These are phyloP conservation scores for Ondatra zibethicus DNA, from an alignment of 2,113 vertebrate species.

Conservation along the genomic window DNA sequence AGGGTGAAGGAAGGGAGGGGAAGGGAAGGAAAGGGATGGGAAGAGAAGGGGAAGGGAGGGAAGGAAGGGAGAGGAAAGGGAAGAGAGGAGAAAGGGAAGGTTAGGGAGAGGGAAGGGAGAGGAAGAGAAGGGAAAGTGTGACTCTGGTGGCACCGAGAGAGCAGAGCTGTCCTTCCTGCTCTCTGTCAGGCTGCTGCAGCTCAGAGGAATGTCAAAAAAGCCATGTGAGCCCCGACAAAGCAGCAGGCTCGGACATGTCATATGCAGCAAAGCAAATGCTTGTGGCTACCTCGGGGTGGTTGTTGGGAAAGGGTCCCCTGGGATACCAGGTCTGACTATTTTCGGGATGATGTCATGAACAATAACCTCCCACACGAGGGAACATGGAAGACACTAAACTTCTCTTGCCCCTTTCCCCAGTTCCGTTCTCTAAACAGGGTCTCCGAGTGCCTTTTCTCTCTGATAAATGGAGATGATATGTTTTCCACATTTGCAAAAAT, in stretches of 20 bases:
- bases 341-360: slow-evolving; percentile 3
- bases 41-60: too few species aligned
- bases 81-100: accelerated
- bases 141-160: background rate
- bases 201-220: background rate
- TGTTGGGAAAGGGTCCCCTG: background rate
- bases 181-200: background rate
- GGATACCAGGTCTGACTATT: background rate
- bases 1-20: too few species aligned
- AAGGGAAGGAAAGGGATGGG: too few species aligned
- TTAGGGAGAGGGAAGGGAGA: accelerated
- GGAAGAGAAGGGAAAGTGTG: background rate
- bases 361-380: background rate
- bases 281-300: background rate
- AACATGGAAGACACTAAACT: background rate
- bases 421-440: slow-evolving; percentile 94
- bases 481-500: slow-evolving; percentile 94
- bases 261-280: background rate
- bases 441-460: slow-evolving; percentile 95
- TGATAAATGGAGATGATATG: slow-evolving; percentile 97
- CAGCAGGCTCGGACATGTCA: background rate
- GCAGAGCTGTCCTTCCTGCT: background rate
- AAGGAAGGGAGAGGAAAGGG: accelerated
- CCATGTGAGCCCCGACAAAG: background rate
- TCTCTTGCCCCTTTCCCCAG: slow-evolving; percentile 81